Base-by-base conservation (phyloP, 1,140 invertebrate species). In the Galleria mellonella region DNA sequence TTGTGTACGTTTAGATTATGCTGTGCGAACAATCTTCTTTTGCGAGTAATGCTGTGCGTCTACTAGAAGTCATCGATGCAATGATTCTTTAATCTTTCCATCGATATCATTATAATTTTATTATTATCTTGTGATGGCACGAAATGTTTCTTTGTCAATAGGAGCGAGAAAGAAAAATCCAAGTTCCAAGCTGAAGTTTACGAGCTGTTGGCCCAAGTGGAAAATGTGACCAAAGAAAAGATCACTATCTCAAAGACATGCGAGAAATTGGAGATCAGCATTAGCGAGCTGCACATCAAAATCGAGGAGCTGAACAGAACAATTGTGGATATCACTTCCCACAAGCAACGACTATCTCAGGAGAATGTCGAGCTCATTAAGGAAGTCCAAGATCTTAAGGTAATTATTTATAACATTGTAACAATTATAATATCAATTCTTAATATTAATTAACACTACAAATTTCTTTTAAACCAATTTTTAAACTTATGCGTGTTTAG, bases 101-200 rank as follows among this genome's bases (percentile, higher is more conserved):
- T 55, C 57, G 62, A 57, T 51, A 51, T 39, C 13, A 57, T 36
- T 48, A 27, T 43, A 37, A 13, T 37, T 11, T 27, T 14, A 12
- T 41, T 32, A 40, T 42, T 9, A 29, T 14, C 27, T 31, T 12
- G 46, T 51, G 41, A 64, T 55, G 50, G 42, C 63, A 70, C 56
- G 30, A 52, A 43, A n/a, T 33, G 30, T 73, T 68, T 74, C 61
- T 65, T 75, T 83, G 72, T 85, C 89, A 79, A 27, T 88, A 98
- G 96, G 85, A 89, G 94, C 75, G 96, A 98, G 84, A 98, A 98
- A 84, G 97, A 98, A 82, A 98, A 97, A 88, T 88, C 92, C 65
- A 97, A 97, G 89, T 96, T 98, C 89, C 96, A 98, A 88, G 91
- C 94, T 70, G 97, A 98, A 89, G 94, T 98, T 23, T 98, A 97